Percentiles rank a stretch among this genome's conserved stretches.
These are phyloP conservation scores for Siniperca knerii DNA, from an alignment of 2,113 vertebrate genomes.

Conservation along the genomic window DNA sequence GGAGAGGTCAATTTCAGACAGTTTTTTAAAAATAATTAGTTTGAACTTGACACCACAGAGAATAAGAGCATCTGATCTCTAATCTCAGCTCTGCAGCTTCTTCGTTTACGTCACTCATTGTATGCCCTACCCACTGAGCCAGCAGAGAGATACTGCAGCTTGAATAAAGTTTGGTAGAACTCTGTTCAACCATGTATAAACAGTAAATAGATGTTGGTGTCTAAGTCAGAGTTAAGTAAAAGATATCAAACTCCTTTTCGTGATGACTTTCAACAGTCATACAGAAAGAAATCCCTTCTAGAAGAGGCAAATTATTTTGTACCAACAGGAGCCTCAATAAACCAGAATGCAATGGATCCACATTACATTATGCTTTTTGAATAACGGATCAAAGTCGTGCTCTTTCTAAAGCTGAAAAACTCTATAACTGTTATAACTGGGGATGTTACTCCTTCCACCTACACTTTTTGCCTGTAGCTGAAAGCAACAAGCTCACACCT, in stretches of 20 bases:
- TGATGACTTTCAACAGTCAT: not conserved
- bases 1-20: not conserved
- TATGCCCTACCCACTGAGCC: not conserved
- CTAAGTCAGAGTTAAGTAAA: constrained; percentile 1
- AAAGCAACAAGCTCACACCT: not conserved
- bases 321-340: not conserved
- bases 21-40: not conserved
- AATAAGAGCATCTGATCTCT: not conserved
- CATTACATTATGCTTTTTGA: not conserved
- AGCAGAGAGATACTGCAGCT: not conserved
- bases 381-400: not conserved
- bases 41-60: not conserved
- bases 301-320: not conserved
- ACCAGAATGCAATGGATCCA: not conserved
- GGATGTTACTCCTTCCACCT: not conserved
- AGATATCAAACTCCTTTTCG: not conserved
- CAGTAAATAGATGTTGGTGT: not conserved
- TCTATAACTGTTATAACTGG: not conserved
- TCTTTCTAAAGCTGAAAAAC: not conserved
- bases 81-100: not conserved
- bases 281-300: not conserved
- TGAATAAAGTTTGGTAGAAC: not conserved
- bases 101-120: not conserved
- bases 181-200: not conserved
- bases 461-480: not conserved